Evolutionary conservation across 2,888 invertebrate genomes (phyloP), one percentile per base, ranked within the genome.

Genomic region (Bhutanitis thaidina): DNA sequence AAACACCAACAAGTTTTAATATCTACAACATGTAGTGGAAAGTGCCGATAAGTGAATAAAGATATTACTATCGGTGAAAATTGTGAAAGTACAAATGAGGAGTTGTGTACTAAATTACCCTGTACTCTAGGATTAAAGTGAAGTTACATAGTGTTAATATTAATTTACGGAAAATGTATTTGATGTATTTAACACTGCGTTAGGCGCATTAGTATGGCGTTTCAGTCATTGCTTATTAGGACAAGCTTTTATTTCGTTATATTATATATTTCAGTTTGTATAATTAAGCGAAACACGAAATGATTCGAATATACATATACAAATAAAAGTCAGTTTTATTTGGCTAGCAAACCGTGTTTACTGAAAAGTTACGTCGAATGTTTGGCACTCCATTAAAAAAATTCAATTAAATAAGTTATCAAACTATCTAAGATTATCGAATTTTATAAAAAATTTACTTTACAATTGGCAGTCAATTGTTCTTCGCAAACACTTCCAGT

Each of bases 401-500:
- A 74, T 77, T 71, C 76, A 83, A 71, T 77, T 76, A 86, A 87
- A 77, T 73, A 81, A 80, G 71, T 77, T 79, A 80, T 74, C 73
- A 80, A 46, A 77, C 84, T 86, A 87, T 79, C 82, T 89, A 84
- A 81, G 75, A 81, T 80, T 85, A 85, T 74, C 76, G 77, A 78
- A 63, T 71, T 69, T 80, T 84, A 82, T 81, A 85, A 88, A 87
- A 85, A 82, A 81, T 78, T 66, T 77, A 70, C 56, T 64, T 70
- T 84, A 82, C 88, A 87, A 88, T 87, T 88, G 88, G 88, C 88
- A 88, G 88, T 89, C 86, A 87, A 87, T 83, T 87, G 86, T 80
- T 70, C 73, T 69, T 74, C 73, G 79, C 71, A 73, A 80, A 75
- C 76, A 74, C 71, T 76, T 71, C 78, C 83, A 87, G 65, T 77